phyloP scores from a whole-genome alignment of 64 coral and sea anemone species.

The Montipora efflorescens region DNA sequence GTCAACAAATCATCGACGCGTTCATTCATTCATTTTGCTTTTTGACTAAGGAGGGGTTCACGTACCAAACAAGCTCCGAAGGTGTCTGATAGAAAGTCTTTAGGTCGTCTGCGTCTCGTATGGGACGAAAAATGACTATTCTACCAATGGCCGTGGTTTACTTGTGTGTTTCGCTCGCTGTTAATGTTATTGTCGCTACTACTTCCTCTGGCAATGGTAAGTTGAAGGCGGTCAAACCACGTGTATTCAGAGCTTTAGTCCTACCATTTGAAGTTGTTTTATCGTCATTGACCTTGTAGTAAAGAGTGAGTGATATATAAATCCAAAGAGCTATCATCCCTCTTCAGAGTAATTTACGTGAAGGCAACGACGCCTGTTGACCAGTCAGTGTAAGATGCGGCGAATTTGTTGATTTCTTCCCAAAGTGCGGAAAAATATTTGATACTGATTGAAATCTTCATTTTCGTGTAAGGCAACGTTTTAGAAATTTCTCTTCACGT shows the following conservation, averaged over 20 bases:
- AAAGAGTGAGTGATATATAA: not conserved
- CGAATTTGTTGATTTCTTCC: no score
- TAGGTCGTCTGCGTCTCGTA: not conserved
- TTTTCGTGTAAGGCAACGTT: no score
- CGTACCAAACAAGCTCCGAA: not conserved
- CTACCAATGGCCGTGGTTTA: not conserved
- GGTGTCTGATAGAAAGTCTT: not conserved
- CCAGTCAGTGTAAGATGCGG: not conserved
- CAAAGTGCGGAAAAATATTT: no score
- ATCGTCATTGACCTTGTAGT: not conserved
- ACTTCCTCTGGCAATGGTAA: not conserved
- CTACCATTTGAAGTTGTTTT: not conserved
- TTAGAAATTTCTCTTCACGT: not conserved
- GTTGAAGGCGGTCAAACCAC: constrained; percentile 1
- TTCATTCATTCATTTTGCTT: not conserved
- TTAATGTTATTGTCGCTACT: not conserved
- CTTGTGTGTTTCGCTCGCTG: not conserved
- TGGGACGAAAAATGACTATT: not conserved
- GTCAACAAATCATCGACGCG: constrained; percentile 17
- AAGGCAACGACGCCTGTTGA: no score
- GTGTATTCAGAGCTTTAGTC: not conserved
- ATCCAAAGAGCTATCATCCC: no score
- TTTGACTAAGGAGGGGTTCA: not conserved
- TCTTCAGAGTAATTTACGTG: no score
- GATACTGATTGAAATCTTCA: no score